Evolutionary conservation across 2,113 vertebrate genomes (phyloP).

Genomic region (Myiopsitta monachus): DNA sequence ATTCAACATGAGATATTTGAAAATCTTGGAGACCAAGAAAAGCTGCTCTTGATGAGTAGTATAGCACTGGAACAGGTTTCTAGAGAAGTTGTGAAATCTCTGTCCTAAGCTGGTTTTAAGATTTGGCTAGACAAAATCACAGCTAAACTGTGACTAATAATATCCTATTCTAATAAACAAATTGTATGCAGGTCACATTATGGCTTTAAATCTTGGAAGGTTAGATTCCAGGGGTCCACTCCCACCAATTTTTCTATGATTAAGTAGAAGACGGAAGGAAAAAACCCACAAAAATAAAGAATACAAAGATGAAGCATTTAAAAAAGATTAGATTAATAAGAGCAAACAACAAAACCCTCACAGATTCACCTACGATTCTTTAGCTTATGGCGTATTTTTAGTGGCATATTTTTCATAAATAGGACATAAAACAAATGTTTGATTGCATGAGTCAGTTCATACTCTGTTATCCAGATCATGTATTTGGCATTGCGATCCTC

Average conservation of each 20-base stretch:
- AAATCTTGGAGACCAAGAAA: background rate
- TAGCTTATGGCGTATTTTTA: background rate
- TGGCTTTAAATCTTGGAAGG: background rate
- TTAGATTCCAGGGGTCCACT: background rate
- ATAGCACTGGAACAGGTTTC: background rate
- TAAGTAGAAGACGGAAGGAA: background rate
- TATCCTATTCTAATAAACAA: background rate
- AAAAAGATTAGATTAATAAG: background rate
- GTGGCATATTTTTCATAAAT: background rate
- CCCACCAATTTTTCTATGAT: background rate
- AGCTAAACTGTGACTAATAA: background rate
- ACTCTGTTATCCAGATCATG: background rate
- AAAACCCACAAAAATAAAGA: background rate
- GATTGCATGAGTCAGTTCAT: background rate
- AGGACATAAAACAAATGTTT: background rate
- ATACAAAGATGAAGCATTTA: background rate
- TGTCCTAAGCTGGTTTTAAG: background rate
- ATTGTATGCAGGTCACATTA: background rate
- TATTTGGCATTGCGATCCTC: background rate
- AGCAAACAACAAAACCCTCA: background rate
- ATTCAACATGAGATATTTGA: background rate
- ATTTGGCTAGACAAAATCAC: background rate
- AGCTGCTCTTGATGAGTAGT: background rate
- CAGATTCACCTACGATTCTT: background rate
- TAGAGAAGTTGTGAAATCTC: background rate